A percentile compares a stretch with the other conserved stretches of the same genome.
Evolutionary conservation across 1,140 invertebrate species (phyloP).

Genomic region (Asobara japonica): DNA sequence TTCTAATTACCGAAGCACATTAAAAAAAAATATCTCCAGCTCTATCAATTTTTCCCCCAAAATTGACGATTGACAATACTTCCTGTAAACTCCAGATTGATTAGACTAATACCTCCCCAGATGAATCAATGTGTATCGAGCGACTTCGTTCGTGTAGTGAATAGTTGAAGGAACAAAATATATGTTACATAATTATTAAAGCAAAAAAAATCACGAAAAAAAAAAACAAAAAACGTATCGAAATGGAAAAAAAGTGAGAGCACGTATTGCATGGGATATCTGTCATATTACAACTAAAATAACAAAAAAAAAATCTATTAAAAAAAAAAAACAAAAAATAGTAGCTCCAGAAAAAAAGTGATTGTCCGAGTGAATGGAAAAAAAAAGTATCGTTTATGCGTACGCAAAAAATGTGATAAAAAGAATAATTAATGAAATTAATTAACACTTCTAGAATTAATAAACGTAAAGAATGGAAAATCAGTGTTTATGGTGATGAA

Average conservation of each 20-base stretch:
- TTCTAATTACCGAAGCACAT: too few relatives aligned
- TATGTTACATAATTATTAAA: conserved; percentile 1
- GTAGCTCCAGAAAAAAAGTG: not conserved
- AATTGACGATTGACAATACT: too few relatives aligned
- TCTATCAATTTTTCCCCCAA: too few relatives aligned
- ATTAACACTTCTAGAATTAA: conserved; percentile 56
- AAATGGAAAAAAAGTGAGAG: not conserved
- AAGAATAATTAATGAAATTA: conserved; percentile 60
- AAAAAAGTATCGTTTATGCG: conserved; percentile 46
- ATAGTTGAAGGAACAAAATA: conserved; percentile 10
- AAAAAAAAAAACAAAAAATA: not conserved
- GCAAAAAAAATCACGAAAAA: not conserved
- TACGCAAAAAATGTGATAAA: conserved; percentile 66
- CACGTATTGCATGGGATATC: not conserved
- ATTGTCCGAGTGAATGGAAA: conserved; percentile 24
- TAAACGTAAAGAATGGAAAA: not conserved
- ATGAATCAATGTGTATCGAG: conserved; percentile 3
- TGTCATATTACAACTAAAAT: not conserved
- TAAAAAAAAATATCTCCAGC: too few relatives aligned
- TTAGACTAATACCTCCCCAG: conserved; percentile 5
- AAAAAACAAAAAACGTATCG: not conserved
- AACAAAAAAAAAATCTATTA: not conserved
- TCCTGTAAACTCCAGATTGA: too few relatives aligned
- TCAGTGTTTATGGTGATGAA: conserved; percentile 45
- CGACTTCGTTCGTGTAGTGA: conserved; percentile 4